Evolutionary conservation across 2,113 vertebrate genomes (phyloP), one percentile per base, ranked within the genome.

Genomic region (Anser cygnoides): DNA sequence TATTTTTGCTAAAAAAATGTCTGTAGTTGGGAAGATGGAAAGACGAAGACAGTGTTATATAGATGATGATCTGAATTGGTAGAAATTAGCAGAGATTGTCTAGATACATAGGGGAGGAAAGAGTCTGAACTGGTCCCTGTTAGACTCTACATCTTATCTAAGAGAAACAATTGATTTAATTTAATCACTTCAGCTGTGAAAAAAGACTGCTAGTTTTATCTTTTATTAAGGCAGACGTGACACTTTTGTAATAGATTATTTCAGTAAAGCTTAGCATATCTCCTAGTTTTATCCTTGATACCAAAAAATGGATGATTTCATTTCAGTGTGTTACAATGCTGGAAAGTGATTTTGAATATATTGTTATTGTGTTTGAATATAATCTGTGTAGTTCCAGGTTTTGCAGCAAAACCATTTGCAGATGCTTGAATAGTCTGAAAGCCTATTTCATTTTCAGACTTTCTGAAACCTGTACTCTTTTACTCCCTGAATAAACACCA

Each of bases 201-300:
- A 57, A 94, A 94, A 91, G 52, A 46, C 78, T 95, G 26, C 31
- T 68, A 68, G 21, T 82, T 91, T 92, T 88, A 70, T 62, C 33
- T 88, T 91, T 78, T 33, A 58, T 85, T 62, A 93, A 85, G 37
- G 57, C 13, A 92, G 88, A 87, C 37, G 17, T 35, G 41, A 87
- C n/a, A 68, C 3, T 72, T 95, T 43, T 58, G 21, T 71, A 92
- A 91, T 6, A 10, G 23, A 58, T 6, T 29, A 58, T 90, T 95
- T 90, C 75, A 68, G 18, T 73, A 86, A 76, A 87, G n/a, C 52
- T 91, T 79, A 96, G 39, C 11, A 59, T 46, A 39, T 71, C 26
- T 54, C 67, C 50, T 90, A 43, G n/a, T 84, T 90, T 84, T 90
- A 76, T 65, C 35, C 37, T 84, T 74, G 61, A 33, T 72, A n/a